Percentiles rank a stretch among this genome's conserved stretches.
Evolutionary conservation across 2,113 vertebrate species (phyloP).

Genomic region (Spea bombifrons): DNA sequence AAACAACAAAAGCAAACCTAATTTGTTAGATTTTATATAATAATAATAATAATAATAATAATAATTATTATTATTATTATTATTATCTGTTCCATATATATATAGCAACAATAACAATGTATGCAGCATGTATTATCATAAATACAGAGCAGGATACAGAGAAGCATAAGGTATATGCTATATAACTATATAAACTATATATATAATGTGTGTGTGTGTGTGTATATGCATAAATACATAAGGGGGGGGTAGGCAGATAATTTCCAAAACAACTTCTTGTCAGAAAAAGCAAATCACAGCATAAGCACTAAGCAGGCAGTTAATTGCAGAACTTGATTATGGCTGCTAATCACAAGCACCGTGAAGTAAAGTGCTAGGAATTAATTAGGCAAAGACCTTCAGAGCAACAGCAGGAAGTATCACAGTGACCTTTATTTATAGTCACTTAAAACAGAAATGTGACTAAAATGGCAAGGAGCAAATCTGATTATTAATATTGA

Average conservation of each 20-base stretch:
- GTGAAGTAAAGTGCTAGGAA: conserved; percentile 70
- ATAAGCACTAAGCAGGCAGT: conserved; percentile 66
- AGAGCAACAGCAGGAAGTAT: conserved; percentile 77
- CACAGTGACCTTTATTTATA: conserved; percentile 86
- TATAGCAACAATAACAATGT: too few relatives aligned
- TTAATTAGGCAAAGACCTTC: conserved; percentile 83
- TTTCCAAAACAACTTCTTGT: conserved; percentile 47
- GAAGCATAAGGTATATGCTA: background rate
- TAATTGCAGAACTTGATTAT: conserved; percentile 81
- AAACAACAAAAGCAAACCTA: too few relatives aligned
- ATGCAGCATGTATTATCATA: too few relatives aligned
- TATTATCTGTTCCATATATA: too few relatives aligned
- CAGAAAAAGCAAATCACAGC: conserved; percentile 61
- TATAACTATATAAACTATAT: conserved; percentile 30
- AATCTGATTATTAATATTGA: conserved; percentile 87
- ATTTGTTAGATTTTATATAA: too few relatives aligned
- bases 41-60: too few relatives aligned
- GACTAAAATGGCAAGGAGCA: conserved; percentile 81
- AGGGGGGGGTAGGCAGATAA: conserved; percentile 22
- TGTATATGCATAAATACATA: background rate
- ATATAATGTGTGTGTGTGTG: conserved; percentile 22
- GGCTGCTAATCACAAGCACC: conserved; percentile 77
- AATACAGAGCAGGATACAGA: too few relatives aligned
- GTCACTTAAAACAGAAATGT: conserved; percentile 82
- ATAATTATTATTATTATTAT: too few relatives aligned